phyloP scores from a whole-genome alignment of 2,113 vertebrate species.

The Hoplias malabaricus region DNA sequence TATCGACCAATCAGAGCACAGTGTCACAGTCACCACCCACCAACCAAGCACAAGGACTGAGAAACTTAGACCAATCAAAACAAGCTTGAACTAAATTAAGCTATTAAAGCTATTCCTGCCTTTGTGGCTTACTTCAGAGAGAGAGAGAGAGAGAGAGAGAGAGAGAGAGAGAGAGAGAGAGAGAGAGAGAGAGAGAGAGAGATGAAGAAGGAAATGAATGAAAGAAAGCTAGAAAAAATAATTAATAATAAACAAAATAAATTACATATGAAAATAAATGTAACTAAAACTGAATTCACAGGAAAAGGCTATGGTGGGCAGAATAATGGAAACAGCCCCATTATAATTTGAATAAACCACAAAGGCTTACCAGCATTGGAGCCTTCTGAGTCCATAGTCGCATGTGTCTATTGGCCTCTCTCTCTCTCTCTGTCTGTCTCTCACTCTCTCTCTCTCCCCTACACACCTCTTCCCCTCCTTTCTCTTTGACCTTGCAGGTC shows the following conservation, averaged over 20 bases:
- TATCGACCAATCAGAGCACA: background rate
- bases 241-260: too few species aligned
- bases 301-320: background rate
- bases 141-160: too few species aligned
- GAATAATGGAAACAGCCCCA: background rate
- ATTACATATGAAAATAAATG: too few species aligned
- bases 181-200: background rate
- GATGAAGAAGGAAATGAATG: too few species aligned
- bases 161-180: too few species aligned
- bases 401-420: constrained; percentile 11
- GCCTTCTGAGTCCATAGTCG: constrained; percentile 27
- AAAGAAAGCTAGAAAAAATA: too few species aligned
- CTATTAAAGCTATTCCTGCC: background rate
- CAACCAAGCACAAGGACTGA: background rate
- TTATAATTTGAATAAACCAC: background rate
- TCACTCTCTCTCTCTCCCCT: background rate
- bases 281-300: background rate
- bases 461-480: constrained; percentile 18
- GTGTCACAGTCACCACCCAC: background rate
- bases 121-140: background rate
- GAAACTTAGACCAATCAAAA: background rate
- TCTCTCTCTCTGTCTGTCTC: background rate
- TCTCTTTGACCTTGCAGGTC: constrained; percentile 27
- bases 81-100: background rate
- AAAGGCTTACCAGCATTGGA: constrained; percentile 22